These are phyloP conservation scores for Conus ventricosus DNA, from an alignment of 1,140 invertebrate species.

Conservation along the genomic window DNA sequence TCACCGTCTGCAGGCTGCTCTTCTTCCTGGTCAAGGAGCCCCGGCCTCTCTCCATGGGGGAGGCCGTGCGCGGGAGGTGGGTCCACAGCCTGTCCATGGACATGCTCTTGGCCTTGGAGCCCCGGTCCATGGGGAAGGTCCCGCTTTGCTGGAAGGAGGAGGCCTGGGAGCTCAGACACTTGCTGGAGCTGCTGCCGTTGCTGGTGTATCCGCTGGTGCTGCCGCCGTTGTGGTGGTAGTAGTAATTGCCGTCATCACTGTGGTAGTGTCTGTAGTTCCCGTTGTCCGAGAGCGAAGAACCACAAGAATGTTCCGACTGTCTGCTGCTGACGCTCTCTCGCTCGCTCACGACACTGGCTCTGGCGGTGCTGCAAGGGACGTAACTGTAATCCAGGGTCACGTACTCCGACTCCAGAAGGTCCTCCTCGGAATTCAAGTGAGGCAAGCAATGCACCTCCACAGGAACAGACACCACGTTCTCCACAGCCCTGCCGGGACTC, in stretches of 20 bases:
- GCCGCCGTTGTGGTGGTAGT: background rate
- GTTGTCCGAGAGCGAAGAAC: background rate
- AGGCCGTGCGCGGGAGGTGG: background rate
- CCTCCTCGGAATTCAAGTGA: slow-evolving; percentile 3
- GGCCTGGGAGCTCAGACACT: background rate
- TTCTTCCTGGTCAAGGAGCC: background rate
- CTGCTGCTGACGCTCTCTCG: background rate
- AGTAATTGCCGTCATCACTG: slow-evolving; percentile 22
- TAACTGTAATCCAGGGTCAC: slow-evolving; percentile 19
- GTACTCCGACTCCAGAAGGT: slow-evolving; percentile 29
- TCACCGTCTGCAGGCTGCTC: slow-evolving; percentile 29
- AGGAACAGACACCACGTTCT: background rate
- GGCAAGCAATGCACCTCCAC: background rate
- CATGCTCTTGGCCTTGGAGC: background rate
- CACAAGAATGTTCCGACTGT: background rate
- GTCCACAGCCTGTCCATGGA: slow-evolving; percentile 17
- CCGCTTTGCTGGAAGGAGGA: background rate
- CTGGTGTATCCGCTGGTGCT: slow-evolving; percentile 25
- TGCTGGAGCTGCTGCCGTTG: background rate
- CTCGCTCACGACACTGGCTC: background rate
- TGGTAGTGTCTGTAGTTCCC: background rate
- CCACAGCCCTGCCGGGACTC: background rate
- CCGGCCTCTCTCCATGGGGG: background rate
- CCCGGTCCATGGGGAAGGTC: background rate
- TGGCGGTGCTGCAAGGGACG: background rate